phyloP scores from a whole-genome alignment of 1,140 invertebrate species.

The Neodiprion pinetum region DNA sequence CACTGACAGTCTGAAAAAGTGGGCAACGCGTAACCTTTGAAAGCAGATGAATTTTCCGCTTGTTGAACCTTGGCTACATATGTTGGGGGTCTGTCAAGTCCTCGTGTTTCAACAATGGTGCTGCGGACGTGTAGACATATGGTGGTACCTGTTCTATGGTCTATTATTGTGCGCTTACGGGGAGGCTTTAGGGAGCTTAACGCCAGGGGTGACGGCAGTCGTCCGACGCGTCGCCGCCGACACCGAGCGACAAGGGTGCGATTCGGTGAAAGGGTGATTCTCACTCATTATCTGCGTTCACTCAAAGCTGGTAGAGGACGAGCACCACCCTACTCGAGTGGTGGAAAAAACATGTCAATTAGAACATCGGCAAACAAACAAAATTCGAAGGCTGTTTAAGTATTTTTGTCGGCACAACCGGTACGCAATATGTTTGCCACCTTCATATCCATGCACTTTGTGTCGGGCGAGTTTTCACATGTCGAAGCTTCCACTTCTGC shows the following conservation, averaged over 20 bases:
- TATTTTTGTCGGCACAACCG: too few species aligned
- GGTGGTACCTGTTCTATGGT: constrained; percentile 57
- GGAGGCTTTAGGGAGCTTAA: constrained; percentile 50
- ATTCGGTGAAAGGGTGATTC: neutral
- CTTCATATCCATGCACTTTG: too few species aligned
- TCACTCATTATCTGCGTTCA: neutral
- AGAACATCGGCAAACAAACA: too few species aligned
- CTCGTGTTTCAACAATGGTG: constrained; percentile 47
- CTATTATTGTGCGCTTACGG: constrained; percentile 57
- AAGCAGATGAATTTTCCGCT: constrained; percentile 58
- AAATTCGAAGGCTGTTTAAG: too few species aligned
- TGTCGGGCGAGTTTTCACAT: too few species aligned
- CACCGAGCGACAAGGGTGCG: neutral
- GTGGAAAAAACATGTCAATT: too few species aligned
- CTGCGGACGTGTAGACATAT: constrained; percentile 49
- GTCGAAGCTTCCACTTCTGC: too few species aligned
- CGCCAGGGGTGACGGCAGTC: constrained; percentile 30
- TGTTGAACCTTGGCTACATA: constrained; percentile 52
- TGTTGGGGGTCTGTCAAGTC: constrained; percentile 33
- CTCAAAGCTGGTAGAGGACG: too few species aligned
- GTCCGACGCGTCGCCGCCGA: constrained; percentile 5
- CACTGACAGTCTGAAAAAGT: constrained; percentile 29
- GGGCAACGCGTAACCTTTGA: constrained; percentile 44
- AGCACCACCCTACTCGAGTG: neutral
- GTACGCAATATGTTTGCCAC: too few species aligned